Evolutionary conservation across 1,140 invertebrate genomes (phyloP), one percentile per base, ranked within the genome.

Genomic region (Orussus abietinus): DNA sequence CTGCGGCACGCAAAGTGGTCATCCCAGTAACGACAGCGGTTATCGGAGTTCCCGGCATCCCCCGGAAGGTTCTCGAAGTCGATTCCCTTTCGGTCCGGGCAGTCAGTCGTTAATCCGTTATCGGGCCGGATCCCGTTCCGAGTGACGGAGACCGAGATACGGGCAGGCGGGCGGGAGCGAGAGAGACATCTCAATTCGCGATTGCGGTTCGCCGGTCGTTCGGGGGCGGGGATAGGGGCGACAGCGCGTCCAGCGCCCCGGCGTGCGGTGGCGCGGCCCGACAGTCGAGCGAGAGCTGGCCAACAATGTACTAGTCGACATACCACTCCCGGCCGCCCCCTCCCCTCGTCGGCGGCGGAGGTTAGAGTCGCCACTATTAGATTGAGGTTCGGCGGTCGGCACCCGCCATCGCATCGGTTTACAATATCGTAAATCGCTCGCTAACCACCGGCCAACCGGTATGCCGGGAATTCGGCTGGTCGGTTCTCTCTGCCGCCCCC

Each of bases 381-480:
- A 67, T 65, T 56, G 57, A 61, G 59, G 61, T 62, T 55, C 51
- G 42, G 43, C 44, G 56, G 46, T 56, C 53, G 53, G 50, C 53
- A 56, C 51, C 56, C 51, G 47, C 48, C 57, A 55, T 57, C 59
- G 57, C 52, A 67, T 69, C 51, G 65, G 62, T 69, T 69, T 67
- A 68, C 62, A 66, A 71, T 69, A 69, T 66, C 68, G 62, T 71
- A 68, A 68, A 71, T 69, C 65, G 60, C 54, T 60, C 55, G 60
- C 66, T 64, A 68, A 70, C 66, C 64, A 66, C 66, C 54, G 63
- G 59, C 45, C 63, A 53, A 57, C 59, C 55, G 59, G 62, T 62
- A 69, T 68, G 57, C 55, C 43, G 53, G 59, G 65, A 66, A 71
- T 69, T 64, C 51, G 49, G 47, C 51, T 54, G 55, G 45, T 54